Evolutionary conservation across 1,140 invertebrate genomes (phyloP).

Genomic region (Euglossa dilemma): DNA sequence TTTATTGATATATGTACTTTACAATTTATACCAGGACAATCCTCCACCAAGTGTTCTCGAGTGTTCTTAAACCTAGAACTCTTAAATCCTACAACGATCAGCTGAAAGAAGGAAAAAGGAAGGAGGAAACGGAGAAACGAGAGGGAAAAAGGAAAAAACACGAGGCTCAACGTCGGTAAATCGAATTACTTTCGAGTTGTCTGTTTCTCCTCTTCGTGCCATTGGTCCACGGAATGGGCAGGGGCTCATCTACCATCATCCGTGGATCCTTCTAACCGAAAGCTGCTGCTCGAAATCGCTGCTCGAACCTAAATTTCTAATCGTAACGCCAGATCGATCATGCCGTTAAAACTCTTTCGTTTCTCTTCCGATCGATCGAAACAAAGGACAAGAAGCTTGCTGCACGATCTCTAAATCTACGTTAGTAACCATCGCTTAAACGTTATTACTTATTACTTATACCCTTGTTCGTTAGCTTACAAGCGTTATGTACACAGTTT

Average conservation of each 20-base stretch:
- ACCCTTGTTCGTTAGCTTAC: not conserved
- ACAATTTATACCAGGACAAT: slow-evolving; percentile 42
- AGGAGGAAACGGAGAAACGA: no score
- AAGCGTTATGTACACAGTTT: slow-evolving; percentile 5
- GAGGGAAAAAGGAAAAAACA: no score
- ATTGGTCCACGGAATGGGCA: not conserved
- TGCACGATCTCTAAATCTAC: not conserved
- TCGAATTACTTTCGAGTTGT: slow-evolving; percentile 28
- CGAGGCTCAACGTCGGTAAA: not conserved
- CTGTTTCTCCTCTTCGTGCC: not conserved
- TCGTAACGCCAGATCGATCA: not conserved
- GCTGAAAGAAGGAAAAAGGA: slow-evolving; percentile 22
- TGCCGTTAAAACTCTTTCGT: slow-evolving; percentile 14
- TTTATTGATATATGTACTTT: slow-evolving; percentile 58
- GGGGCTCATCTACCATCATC: slow-evolving; percentile 24
- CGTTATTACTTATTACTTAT: not conserved
- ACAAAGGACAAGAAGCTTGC: not conserved
- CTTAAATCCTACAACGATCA: slow-evolving; percentile 21
- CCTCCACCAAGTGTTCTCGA: slow-evolving; percentile 3
- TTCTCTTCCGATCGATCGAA: not conserved
- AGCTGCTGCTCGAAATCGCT: not conserved
- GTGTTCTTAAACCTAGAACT: not conserved
- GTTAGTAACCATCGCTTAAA: slow-evolving; percentile 8
- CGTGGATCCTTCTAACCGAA: not conserved
- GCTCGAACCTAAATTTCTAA: not conserved